These are phyloP conservation scores for Archilochus colubris DNA, from an alignment of 2,113 vertebrate genomes.

Conservation along the genomic window DNA sequence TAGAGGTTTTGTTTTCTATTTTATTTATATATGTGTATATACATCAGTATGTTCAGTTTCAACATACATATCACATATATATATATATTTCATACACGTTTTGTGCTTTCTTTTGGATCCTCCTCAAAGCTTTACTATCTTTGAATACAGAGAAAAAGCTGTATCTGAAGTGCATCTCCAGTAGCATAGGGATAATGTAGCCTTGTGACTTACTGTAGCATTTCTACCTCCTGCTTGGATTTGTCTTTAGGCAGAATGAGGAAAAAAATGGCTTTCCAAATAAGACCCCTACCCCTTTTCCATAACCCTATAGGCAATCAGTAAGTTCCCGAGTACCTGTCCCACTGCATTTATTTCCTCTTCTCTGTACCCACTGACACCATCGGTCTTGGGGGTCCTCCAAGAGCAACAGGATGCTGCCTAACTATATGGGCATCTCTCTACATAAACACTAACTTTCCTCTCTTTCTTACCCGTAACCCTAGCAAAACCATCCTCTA, in stretches of 20 bases:
- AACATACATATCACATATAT: not conserved
- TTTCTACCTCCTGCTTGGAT: not conserved
- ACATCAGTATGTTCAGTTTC: not conserved
- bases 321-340: not conserved
- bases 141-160: not conserved
- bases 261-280: not conserved
- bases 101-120: not conserved
- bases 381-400: not conserved
- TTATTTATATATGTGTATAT: not conserved
- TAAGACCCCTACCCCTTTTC: not conserved
- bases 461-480: not conserved
- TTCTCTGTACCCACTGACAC: not conserved
- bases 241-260: not conserved
- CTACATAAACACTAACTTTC: not conserved
- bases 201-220: not conserved
- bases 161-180: not conserved
- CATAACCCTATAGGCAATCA: not conserved
- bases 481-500: not conserved
- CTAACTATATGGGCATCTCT: not conserved
- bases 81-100: not conserved
- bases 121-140: not conserved
- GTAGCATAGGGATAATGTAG: not conserved
- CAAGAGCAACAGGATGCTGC: not conserved
- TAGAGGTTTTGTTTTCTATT: not conserved
- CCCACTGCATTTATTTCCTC: not conserved